A percentile compares a stretch with the other conserved stretches of the same genome.
Evolutionary conservation across 2,113 vertebrate genomes (phyloP).

Genomic region (Halichoerus grypus): DNA sequence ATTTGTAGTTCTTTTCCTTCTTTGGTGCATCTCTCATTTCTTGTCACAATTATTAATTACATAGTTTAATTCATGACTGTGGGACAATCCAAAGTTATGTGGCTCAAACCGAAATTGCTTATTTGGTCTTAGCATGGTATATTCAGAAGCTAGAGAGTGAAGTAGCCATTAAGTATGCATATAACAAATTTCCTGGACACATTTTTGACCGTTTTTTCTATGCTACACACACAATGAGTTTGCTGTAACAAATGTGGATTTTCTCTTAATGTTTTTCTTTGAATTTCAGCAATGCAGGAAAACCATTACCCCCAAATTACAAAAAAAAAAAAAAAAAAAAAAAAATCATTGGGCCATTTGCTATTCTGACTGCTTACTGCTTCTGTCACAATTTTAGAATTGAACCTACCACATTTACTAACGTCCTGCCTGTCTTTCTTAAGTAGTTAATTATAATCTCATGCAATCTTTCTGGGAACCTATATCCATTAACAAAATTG

Average conservation of each 20-base stretch:
- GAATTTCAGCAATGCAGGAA: slow-evolving; percentile 17
- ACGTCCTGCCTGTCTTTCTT: slow-evolving; percentile 59
- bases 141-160: not conserved
- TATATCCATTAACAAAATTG: slow-evolving; percentile 67
- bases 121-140: not conserved
- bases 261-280: slow-evolving; percentile 53
- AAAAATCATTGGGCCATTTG: not conserved
- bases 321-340: not conserved
- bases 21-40: not conserved
- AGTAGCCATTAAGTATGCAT: not conserved
- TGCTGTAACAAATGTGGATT: slow-evolving; percentile 14
- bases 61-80: not conserved
- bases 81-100: not conserved
- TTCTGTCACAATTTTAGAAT: slow-evolving; percentile 57
- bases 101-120: not conserved
- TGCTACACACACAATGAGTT: not conserved
- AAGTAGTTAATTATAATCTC: slow-evolving; percentile 68
- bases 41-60: not conserved
- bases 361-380: slow-evolving; percentile 46
- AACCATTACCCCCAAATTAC: not conserved
- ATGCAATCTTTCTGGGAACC: slow-evolving; percentile 56
- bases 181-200: not conserved
- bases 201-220: not conserved
- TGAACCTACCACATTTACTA: slow-evolving; percentile 7
- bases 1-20: not conserved